Percentiles rank a stretch among this genome's conserved stretches.
Conservation (phyloP, 2,888 invertebrate species). For the Pedicia rivosa region DNA sequence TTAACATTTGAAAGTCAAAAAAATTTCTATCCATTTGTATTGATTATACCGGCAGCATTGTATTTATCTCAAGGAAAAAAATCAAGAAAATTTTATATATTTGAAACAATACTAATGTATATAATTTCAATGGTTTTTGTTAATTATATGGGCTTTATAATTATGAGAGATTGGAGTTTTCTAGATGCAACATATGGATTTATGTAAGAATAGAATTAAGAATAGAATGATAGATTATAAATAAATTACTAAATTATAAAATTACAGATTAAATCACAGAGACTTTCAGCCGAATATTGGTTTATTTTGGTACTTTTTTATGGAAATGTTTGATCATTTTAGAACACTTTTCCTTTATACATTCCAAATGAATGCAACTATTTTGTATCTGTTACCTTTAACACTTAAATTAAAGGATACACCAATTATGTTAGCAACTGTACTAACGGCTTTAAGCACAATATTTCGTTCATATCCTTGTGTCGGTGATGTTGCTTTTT, state of each 20-base stretch:
- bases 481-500: constrained; percentile 87
- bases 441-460: constrained; percentile 64
- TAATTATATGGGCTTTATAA: constrained; percentile 42
- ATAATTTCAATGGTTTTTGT: constrained; percentile 36
- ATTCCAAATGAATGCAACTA: constrained; percentile 89
- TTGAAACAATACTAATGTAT: constrained; percentile 36
- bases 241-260: constrained; percentile 17
- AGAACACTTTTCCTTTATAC: constrained; percentile 86
- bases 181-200: constrained; percentile 63
- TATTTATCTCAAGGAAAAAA: constrained; percentile 14
- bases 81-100: constrained; percentile 14
- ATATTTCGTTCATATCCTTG: constrained; percentile 97
- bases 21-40: constrained; percentile 64
- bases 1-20: constrained; percentile 69
- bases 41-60: constrained; percentile 69
- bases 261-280: constrained; percentile 68
- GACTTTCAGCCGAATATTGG: constrained; percentile 96
- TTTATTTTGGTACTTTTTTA: constrained; percentile 99
- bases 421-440: constrained; percentile 63
- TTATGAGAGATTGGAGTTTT: constrained; percentile 47
- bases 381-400: constrained; percentile 81
- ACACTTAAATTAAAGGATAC: constrained; percentile 62
- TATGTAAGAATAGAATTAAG: constrained; percentile 44
- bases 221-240: too few species aligned
- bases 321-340: constrained; percentile 99